Evolutionary conservation across 1,140 invertebrate genomes (phyloP).

Genomic region (Drosophila arizonae): DNA sequence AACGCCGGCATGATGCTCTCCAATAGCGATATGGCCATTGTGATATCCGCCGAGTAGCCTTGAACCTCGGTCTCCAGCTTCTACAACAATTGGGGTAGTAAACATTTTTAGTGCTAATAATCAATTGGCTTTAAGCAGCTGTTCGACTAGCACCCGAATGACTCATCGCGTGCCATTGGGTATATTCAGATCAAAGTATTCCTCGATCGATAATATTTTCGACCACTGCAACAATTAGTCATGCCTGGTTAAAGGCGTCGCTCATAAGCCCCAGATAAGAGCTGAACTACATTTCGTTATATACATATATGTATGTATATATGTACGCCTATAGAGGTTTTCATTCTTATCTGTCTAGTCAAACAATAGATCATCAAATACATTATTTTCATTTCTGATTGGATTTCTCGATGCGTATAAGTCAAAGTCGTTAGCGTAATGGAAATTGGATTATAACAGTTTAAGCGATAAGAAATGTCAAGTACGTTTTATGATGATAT

Average conservation of each 20-base stretch:
- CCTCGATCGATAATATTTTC: conserved; percentile 7
- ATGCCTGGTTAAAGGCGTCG: background rate
- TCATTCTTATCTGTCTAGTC: conserved; percentile 34
- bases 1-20: conserved; percentile 86
- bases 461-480: background rate
- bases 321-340: background rate
- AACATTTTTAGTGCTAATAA: background rate
- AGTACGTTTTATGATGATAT: background rate
- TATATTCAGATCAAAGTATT: conserved; percentile 17
- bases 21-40: conserved; percentile 85
- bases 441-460: background rate
- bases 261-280: conserved; percentile 25
- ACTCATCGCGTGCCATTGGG: conserved; percentile 15
- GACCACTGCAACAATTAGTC: conserved; percentile 35
- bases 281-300: conserved; percentile 6
- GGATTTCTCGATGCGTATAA: background rate
- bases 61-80: conserved; percentile 86
- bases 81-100: conserved; percentile 37
- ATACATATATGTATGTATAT: conserved; percentile 2
- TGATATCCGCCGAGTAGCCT: conserved; percentile 85
- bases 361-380: conserved; percentile 53
- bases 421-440: background rate
- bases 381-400: background rate
- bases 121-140: conserved; percentile 12
- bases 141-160: conserved; percentile 2